A percentile compares a stretch with the other conserved stretches of the same genome.
Conservation (phyloP, 92 coral and sea anemone species). For the Pocillopora meandrina region DNA sequence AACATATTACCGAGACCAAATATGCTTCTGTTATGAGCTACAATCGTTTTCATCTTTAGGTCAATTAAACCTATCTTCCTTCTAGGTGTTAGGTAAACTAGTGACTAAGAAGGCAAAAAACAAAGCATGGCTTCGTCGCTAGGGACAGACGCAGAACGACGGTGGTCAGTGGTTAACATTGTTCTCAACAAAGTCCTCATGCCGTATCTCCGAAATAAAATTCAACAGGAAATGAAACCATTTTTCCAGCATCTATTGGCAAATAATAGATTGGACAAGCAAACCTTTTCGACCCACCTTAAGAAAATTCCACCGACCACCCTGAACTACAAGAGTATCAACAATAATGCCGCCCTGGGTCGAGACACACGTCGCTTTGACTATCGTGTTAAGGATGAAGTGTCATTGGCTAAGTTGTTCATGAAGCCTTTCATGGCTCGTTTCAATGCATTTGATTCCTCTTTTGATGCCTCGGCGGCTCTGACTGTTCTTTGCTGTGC, state of each 20-base stretch:
- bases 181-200: slow-evolving; percentile 40
- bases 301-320: slow-evolving; percentile 20
- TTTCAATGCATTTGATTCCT: slow-evolving; percentile 53
- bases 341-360: slow-evolving; percentile 24
- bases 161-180: slow-evolving; percentile 54
- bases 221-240: slow-evolving; percentile 12
- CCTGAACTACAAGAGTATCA: slow-evolving; percentile 43
- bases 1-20: no score
- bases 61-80: no score
- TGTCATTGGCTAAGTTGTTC: slow-evolving; percentile 57
- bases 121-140: background rate
- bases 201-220: slow-evolving; percentile 28
- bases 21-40: no score
- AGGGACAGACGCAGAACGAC: slow-evolving; percentile 28
- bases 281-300: slow-evolving; percentile 15
- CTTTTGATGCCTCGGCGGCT: slow-evolving; percentile 56
- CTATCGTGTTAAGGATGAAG: slow-evolving; percentile 31
- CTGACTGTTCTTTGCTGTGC: slow-evolving; percentile 33
- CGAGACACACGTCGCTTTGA: slow-evolving; percentile 15
- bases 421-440: slow-evolving; percentile 62
- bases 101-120: no score
- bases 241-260: slow-evolving; percentile 22
- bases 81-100: no score
- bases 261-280: slow-evolving; percentile 25
- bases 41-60: no score